phyloP scores from a whole-genome alignment of 2,797 vertebrate species.

The Etheostoma nigrum region DNA sequence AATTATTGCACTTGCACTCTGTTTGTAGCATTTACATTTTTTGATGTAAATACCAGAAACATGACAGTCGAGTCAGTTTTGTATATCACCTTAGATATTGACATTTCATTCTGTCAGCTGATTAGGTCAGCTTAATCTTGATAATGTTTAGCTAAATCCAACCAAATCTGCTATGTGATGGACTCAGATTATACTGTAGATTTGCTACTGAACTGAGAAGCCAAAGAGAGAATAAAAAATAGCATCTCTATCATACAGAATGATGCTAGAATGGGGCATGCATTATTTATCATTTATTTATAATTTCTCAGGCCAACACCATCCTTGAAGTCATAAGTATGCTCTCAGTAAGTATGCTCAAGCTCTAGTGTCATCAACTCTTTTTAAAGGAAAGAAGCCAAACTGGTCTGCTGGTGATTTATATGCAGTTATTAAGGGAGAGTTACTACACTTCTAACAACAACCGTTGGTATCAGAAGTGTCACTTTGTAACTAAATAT shows the following conservation, averaged over 20 bases:
- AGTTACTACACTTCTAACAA: neutral
- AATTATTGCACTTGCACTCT: too few relatives aligned
- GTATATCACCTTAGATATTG: neutral
- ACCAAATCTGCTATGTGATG: neutral
- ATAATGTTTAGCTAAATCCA: neutral
- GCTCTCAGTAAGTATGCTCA: neutral
- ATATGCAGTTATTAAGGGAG: neutral
- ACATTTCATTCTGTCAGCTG: slow-evolving; percentile 6
- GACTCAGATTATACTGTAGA: neutral
- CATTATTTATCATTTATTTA: neutral
- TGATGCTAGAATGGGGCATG: neutral
- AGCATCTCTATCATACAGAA: neutral
- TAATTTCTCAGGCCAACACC: neutral
- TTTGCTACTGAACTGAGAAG: neutral
- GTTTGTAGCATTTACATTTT: too few relatives aligned
- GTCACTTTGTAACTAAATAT: neutral
- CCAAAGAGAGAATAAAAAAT: neutral
- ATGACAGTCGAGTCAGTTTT: neutral
- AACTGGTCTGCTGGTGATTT: neutral
- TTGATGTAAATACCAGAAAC: neutral
- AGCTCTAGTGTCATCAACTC: neutral
- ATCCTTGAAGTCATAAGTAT: neutral
- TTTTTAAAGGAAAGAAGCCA: neutral
- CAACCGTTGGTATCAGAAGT: neutral
- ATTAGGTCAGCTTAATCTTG: neutral